phyloP scores from a whole-genome alignment of 2,797 vertebrate genomes.

The Phalloptychus januarius region DNA sequence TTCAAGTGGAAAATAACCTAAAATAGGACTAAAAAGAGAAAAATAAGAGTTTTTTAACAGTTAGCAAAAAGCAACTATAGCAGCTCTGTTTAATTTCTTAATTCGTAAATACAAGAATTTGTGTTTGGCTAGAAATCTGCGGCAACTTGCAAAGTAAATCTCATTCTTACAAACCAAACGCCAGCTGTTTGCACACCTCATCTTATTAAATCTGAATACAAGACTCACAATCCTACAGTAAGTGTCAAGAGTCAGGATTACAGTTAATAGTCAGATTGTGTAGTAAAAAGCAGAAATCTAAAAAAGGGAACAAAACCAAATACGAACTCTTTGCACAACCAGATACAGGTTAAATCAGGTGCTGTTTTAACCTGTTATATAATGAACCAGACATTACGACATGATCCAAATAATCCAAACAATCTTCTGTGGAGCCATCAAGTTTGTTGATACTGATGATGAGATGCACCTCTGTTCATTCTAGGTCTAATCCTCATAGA shows the following conservation, averaged over 20 bases:
- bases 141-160: neutral
- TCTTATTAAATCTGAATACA: constrained; percentile 11
- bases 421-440: neutral
- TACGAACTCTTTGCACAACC: neutral
- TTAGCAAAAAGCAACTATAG: neutral
- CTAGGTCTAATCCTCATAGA: neutral
- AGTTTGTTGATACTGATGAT: too few relatives aligned
- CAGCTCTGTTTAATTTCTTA: neutral
- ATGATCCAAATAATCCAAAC: neutral
- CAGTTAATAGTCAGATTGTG: neutral
- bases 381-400: neutral
- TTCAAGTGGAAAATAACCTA: neutral
- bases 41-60: neutral
- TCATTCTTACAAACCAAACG: neutral
- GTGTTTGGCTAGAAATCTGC: neutral
- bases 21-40: neutral
- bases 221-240: neutral
- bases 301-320: neutral
- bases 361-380: neutral
- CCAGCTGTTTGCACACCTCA: neutral
- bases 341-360: neutral
- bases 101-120: neutral
- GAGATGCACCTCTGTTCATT: neutral
- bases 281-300: neutral
- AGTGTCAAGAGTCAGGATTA: neutral